Base-by-base conservation (phyloP, 2,797 vertebrate species). In the Hippoglossus hippoglossus region DNA sequence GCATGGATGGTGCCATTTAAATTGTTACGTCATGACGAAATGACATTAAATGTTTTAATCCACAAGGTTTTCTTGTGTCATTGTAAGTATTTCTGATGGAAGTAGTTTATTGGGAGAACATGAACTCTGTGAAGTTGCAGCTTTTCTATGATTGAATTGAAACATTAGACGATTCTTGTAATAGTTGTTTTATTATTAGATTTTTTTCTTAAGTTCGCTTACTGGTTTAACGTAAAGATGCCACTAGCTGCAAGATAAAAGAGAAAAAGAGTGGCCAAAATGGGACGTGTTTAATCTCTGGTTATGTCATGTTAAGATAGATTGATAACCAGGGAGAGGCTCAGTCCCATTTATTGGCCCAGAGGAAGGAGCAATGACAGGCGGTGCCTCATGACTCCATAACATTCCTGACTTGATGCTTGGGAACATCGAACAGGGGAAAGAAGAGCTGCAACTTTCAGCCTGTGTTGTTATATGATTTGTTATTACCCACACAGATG, bases 361-460 rank as follows among this genome's bases (percentile, higher is more conserved):
- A 16, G 41, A 44, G 41, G 13, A 49, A n/a, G 46, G 46, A n/a
- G 28, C 44, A 64, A 24, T 39, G 21, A 63, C 57, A 47, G 61
- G 15, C 18, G 6, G 44, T 63, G 57, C 21, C 53, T 39, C 59
- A 63, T 76, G 57, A 80, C 36, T 63, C 61, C 31, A 28, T 67
- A n/a, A 64, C 77, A 66, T 81, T 78, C 67, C 71, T 74, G 39
- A 12, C 55, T 72, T 53, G 56, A 76, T 72, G 59, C 55, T 26
- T 15, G 19, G 46, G 47, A 36, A 59, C 58, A 65, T 18, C 63
- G 60, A 72, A 51, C 15, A 25, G 34, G 10, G 13, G 21, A 50
- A 31, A 65, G 28, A 54, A 31, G 49, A 65, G 46, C 44, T 56
- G 46, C 59, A 24, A 49, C 39, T 2, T 61, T 34, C 5, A 41